Conservation (phyloP, 2,797 vertebrate species). For the Chloroceryle inda region DNA sequence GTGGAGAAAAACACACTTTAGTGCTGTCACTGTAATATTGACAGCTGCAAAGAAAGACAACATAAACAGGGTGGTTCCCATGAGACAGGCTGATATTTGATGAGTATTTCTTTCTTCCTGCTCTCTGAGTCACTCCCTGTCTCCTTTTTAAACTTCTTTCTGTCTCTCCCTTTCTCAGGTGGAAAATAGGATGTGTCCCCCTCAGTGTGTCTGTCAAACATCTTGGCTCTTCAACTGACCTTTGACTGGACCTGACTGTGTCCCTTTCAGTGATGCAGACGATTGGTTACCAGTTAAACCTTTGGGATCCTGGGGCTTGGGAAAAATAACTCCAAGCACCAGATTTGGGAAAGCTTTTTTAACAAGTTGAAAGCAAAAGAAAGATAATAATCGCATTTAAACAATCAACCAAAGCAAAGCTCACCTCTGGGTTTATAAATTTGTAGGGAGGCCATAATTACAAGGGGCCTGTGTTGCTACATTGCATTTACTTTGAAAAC, state of each 20-base stretch:
- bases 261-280: conserved; percentile 37
- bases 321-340: conserved; percentile 46
- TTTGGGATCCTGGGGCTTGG: conserved; percentile 12
- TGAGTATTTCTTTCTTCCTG: neutral
- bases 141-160: neutral
- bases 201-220: conserved; percentile 33
- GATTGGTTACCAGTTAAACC: conserved; percentile 49
- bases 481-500: conserved; percentile 82
- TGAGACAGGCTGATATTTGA: neutral
- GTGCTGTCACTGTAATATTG: neutral
- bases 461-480: conserved; percentile 69
- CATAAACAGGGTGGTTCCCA: neutral
- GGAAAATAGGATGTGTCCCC: conserved; percentile 22
- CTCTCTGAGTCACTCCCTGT: neutral
- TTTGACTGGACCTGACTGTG: conserved; percentile 10
- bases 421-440: conserved; percentile 82
- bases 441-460: conserved; percentile 78
- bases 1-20: neutral
- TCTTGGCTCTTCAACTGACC: conserved; percentile 53
- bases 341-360: conserved; percentile 73
- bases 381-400: conserved; percentile 84
- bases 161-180: neutral
- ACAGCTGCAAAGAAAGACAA: neutral
- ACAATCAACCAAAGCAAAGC: conserved; percentile 79
- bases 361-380: conserved; percentile 77